A percentile compares a stretch with the other conserved stretches of the same genome.
Conservation (phyloP, 1,140 invertebrate species). For the Drepana arcuata region DNA sequence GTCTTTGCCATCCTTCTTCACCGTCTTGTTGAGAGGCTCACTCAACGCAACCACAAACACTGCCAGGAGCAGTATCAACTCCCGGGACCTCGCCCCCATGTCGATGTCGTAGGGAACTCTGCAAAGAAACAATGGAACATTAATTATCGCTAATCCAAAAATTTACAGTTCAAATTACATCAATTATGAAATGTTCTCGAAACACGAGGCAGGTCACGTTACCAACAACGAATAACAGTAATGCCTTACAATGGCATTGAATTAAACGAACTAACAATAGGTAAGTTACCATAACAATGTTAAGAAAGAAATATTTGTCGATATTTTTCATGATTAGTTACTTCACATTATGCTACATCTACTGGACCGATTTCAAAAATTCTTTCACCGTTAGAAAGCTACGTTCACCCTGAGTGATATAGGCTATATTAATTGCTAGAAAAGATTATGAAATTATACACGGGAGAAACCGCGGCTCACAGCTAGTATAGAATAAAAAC, state of each 20-base stretch:
- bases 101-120: conserved; percentile 66
- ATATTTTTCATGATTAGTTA: too few relatives aligned
- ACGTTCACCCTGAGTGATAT: too few relatives aligned
- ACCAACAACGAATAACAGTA: conserved; percentile 13
- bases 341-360: too few relatives aligned
- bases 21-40: conserved; percentile 46
- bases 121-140: conserved; percentile 34
- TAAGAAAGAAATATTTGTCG: too few relatives aligned
- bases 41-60: conserved; percentile 45
- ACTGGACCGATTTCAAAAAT: too few relatives aligned
- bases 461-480: too few relatives aligned
- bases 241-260: conserved; percentile 18
- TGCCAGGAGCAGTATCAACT: conserved; percentile 65
- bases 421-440: too few relatives aligned
- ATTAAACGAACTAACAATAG: conserved; percentile 15
- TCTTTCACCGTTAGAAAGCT: too few relatives aligned
- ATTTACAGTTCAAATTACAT: too few relatives aligned
- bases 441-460: too few relatives aligned
- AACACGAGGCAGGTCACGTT: conserved; percentile 22
- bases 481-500: too few relatives aligned
- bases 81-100: conserved; percentile 64
- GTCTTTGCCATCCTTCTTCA: conserved; percentile 38
- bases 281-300: conserved; percentile 9
- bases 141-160: conserved; percentile 5
- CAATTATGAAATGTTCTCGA: conserved; percentile 25